Percentiles rank a stretch among this genome's conserved stretches.
Conservation (phyloP, 2,888 invertebrate species). For the Hypsopygia costalis region DNA sequence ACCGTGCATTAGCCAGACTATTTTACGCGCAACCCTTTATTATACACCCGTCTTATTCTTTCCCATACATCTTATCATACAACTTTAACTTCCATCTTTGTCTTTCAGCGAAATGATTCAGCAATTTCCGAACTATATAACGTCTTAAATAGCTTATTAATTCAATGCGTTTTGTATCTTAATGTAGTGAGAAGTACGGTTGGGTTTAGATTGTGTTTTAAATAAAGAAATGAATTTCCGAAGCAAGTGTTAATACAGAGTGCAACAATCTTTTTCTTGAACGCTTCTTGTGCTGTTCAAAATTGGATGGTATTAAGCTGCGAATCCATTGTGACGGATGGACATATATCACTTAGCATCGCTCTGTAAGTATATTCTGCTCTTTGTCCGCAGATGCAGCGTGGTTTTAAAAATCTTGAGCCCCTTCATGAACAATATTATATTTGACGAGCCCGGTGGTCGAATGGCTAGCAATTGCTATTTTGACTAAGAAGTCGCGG, state of each 20-base stretch:
- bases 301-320: constrained; percentile 46
- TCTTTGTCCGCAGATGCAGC: no score
- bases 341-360: no score
- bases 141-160: constrained; percentile 33
- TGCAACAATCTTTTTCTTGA: constrained; percentile 62
- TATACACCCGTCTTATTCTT: constrained; percentile 42
- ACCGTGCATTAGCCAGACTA: constrained; percentile 63
- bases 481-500: no score
- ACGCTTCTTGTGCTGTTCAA: constrained; percentile 41
- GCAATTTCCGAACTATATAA: constrained; percentile 44
- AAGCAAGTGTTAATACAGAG: constrained; percentile 61
- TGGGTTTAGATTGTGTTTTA: constrained; percentile 16
- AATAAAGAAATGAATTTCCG: constrained; percentile 54
- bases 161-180: constrained; percentile 20
- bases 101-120: constrained; percentile 62
- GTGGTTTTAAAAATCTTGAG: no score
- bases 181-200: constrained; percentile 9
- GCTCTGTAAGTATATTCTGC: no score
- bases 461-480: no score
- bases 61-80: constrained; percentile 27
- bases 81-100: constrained; percentile 43
- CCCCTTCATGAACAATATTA: no score
- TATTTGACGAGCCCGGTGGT: no score
- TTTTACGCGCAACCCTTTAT: constrained; percentile 31
- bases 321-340: constrained; percentile 37